Conservation (phyloP, 2,797 vertebrate genomes). For the Natrix natrix region DNA sequence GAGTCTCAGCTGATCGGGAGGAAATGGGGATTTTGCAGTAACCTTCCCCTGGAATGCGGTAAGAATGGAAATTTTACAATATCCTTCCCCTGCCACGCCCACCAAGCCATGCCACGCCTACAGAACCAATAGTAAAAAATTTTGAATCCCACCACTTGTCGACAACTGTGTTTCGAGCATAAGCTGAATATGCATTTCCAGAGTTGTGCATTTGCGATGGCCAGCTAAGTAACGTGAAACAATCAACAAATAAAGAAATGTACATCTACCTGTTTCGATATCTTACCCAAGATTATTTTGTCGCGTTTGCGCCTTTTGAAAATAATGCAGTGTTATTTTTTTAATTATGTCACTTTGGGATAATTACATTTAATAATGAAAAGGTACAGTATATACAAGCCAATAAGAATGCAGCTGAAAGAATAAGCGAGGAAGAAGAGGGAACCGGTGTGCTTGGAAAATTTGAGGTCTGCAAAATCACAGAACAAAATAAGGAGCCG, state of each 20-base stretch:
- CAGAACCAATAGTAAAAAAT: too few relatives aligned
- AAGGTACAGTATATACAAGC: neutral
- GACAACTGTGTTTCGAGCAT: neutral
- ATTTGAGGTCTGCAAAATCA: neutral
- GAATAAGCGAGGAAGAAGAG: neutral
- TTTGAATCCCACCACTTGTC: neutral
- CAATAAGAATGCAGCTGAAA: neutral
- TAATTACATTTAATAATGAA: neutral
- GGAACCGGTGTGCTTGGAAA: neutral
- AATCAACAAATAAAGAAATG: neutral
- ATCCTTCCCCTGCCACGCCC: too few relatives aligned
- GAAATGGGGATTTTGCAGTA: too few relatives aligned
- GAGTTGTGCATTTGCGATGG: neutral
- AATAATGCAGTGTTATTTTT: neutral
- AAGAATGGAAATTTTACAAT: too few relatives aligned
- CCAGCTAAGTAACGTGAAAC: neutral
- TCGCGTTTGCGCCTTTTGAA: neutral
- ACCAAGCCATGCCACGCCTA: too few relatives aligned
- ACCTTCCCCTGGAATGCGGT: too few relatives aligned
- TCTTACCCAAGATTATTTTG: neutral
- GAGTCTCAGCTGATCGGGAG: too few relatives aligned
- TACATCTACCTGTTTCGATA: neutral
- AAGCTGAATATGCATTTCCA: neutral
- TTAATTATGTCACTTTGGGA: neutral
- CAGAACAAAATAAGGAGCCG: neutral